These are phyloP conservation scores for Gallirallus australis DNA, from an alignment of 2,797 vertebrate genomes.

Conservation along the genomic window DNA sequence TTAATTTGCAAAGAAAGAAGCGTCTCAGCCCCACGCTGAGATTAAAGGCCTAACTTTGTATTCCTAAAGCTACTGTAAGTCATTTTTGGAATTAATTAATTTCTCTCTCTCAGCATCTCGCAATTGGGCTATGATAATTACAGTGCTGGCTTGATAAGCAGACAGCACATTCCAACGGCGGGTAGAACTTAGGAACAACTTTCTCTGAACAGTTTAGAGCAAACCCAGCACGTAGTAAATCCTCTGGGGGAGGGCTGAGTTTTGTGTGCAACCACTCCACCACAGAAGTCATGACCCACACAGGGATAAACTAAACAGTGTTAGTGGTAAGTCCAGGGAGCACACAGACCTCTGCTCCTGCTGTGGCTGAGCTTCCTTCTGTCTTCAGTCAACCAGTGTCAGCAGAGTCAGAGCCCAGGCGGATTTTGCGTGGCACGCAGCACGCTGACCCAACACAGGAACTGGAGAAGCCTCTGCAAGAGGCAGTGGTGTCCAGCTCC, in stretches of 20 bases:
- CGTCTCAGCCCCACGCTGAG: not conserved
- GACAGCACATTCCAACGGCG: not conserved
- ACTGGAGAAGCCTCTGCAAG: not conserved
- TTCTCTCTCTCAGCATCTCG: not conserved
- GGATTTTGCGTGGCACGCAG: not conserved
- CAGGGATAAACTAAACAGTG: not conserved
- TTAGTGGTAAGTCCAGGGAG: not conserved
- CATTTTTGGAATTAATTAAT: not conserved
- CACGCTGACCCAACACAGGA: not conserved
- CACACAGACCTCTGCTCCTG: not conserved
- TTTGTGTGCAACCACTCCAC: not conserved
- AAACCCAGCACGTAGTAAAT: not conserved
- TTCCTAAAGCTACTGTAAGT: constrained; percentile 2
- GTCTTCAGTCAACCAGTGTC: not conserved
- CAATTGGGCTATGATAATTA: not conserved
- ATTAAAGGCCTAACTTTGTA: constrained; percentile 12
- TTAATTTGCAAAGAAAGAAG: constrained; percentile 14
- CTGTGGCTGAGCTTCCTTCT: not conserved
- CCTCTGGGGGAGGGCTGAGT: not conserved
- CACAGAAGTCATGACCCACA: not conserved
- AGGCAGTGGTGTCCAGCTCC: not conserved
- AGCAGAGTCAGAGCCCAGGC: not conserved
- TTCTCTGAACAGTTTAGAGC: not conserved
- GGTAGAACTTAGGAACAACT: not conserved
- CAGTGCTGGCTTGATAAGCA: not conserved